Base-by-base conservation (phyloP, 2,888 invertebrate species). In the Trimorus sp. region DNA sequence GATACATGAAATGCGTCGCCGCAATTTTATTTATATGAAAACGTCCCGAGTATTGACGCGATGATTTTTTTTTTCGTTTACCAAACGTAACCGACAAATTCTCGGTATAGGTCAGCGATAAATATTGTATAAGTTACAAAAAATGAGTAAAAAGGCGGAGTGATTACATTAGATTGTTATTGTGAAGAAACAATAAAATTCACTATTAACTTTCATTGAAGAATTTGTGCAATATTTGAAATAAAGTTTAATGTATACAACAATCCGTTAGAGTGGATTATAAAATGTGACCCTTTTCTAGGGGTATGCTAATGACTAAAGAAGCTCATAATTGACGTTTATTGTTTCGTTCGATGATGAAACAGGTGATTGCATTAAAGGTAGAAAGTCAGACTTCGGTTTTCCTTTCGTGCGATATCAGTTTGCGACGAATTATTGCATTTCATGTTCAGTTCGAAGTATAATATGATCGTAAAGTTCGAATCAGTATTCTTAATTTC, bases 301-400 rank as follows among this genome's bases (percentile, higher is more conserved):
- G 49, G 36, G 37, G 62, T 62, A 16, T 36, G 53, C 36, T 60
- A 71, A 62, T 54, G 62, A 71, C 62, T 71, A 0, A 71, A 14
- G 37, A 14, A 37, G 37, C 36, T 63, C 14, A 49, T 56, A 40
- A 49, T 63, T 73, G 63, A 56, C 38, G n/a, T 63, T 73, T 56
- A 73, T 73, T 63, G 73, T 71, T 71, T 53, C 62, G 62, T 54
- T 54, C 40, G 60, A 48, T 62, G 71, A 71, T 54, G 63, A 73
- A 73, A 56, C 56, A n/a, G 16, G 37, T 37, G 45, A 62, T 73
- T 73, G 15, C 56, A 63, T 73, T 63, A 49, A n/a, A 38, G 63
- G 16, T 73, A 73, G 73, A 73, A 73, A 73, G 73, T 40, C 38
- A 38, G 15, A 45, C 53, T 9, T n/a, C 7, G 51, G 42, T 71